phyloP scores from a whole-genome alignment of 2,113 vertebrate species.

The Willisornis vidua region DNA sequence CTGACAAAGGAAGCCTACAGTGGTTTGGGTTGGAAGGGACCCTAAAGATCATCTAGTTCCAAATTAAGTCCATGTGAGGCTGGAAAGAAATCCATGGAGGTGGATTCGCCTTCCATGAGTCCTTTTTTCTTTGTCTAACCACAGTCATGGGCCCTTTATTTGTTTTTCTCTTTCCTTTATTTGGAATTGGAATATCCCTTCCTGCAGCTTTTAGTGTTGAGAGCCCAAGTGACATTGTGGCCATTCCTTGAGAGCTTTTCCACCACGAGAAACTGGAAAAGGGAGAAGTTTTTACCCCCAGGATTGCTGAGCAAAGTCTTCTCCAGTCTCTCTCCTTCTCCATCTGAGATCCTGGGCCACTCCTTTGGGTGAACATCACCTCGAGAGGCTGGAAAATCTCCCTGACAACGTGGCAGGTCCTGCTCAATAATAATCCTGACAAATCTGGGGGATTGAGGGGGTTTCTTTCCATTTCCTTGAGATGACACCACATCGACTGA shows the following conservation, averaged over 20 bases:
- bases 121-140: background rate
- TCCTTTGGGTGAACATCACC: background rate
- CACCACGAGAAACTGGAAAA: background rate
- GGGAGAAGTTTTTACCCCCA: background rate
- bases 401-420: background rate
- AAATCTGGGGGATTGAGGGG: background rate
- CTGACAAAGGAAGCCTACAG: background rate
- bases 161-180: background rate
- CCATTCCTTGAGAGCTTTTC: background rate
- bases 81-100: background rate
- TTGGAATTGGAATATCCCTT: background rate
- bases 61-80: background rate
- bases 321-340: background rate
- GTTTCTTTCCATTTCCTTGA: background rate
- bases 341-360: background rate
- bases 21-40: background rate
- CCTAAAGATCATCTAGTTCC: background rate
- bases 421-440: background rate
- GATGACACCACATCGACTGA: background rate
- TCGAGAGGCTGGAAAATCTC: background rate
- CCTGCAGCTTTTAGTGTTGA: rapidly evolving
- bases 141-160: background rate
- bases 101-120: background rate
- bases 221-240: background rate
- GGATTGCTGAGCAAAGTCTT: background rate